phyloP scores from a whole-genome alignment of 2,797 vertebrate genomes.

The Catharus ustulatus region DNA sequence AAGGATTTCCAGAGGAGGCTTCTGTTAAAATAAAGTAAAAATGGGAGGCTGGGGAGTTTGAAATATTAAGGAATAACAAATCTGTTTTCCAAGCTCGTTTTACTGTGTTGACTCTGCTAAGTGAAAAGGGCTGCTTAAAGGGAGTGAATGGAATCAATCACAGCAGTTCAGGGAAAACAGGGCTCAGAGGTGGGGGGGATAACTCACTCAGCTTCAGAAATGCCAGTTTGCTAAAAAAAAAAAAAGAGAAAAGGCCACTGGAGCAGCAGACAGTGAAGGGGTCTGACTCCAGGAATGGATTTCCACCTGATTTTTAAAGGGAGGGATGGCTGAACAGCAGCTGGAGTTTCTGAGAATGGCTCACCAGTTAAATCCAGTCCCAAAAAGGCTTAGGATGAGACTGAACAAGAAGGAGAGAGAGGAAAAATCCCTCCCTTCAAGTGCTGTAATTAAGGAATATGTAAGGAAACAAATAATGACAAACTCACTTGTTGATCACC shows the following conservation, averaged over 20 bases:
- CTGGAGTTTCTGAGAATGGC: not conserved
- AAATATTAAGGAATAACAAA: slow-evolving; percentile 28
- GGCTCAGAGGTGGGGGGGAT: rapidly evolving
- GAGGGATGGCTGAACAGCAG: not conserved
- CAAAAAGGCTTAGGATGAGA: not conserved
- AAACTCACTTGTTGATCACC: not conserved
- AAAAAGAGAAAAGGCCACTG: not conserved
- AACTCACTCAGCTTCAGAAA: not conserved
- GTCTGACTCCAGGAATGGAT: not conserved
- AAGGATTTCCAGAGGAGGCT: not conserved
- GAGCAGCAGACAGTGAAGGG: not conserved
- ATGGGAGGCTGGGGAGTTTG: not conserved
- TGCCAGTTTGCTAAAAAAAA: not conserved
- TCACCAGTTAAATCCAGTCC: not conserved
- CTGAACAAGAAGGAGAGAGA: not conserved
- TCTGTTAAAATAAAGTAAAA: not conserved
- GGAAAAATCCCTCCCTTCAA: not conserved
- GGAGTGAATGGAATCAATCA: not conserved
- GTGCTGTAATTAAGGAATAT: not conserved
- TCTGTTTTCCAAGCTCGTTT: not conserved
- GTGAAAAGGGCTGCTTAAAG: not conserved
- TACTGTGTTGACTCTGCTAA: not conserved
- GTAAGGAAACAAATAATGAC: not conserved
- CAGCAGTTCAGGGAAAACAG: not conserved
- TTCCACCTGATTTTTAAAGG: not conserved